A percentile compares a stretch with the other conserved stretches of the same genome.
phyloP scores from a whole-genome alignment of 2,888 invertebrate species.

The Drosophila planitibia region DNA sequence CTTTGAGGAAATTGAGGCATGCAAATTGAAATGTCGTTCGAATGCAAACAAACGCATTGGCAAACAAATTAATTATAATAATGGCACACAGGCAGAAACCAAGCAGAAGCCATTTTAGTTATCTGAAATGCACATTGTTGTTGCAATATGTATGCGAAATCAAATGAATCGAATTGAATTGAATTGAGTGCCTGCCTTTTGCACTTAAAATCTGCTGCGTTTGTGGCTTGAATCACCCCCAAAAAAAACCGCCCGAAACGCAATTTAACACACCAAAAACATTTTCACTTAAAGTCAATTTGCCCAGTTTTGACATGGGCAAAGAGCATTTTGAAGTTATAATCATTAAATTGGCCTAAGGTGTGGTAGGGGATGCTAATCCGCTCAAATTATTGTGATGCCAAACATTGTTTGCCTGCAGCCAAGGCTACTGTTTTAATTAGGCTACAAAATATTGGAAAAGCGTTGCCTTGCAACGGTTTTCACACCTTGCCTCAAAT shows the following conservation, averaged over 20 bases:
- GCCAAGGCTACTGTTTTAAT: not conserved
- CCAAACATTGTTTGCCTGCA: constrained; percentile 1
- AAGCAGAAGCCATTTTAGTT: not conserved
- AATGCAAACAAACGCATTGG: not conserved
- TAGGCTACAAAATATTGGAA: constrained; percentile 5
- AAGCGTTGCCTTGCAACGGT: constrained; percentile 30
- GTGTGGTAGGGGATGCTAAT: not conserved
- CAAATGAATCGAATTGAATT: not conserved
- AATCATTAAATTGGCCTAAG: not conserved
- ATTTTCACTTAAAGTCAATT: not conserved
- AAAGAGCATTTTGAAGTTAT: not conserved
- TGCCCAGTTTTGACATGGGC: not conserved
- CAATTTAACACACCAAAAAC: not conserved
- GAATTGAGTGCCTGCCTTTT: not conserved
- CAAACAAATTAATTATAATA: not conserved
- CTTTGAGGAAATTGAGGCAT: not conserved
- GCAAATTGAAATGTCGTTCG: not conserved
- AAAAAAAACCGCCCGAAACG: not conserved
- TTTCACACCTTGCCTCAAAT: constrained; percentile 51
- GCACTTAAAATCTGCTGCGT: not conserved
- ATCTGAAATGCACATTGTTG: not conserved
- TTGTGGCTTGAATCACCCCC: not conserved
- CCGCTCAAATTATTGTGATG: not conserved
- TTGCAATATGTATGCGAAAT: not conserved
- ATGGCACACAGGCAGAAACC: not conserved